Base-by-base conservation (phyloP, 2,113 vertebrate genomes). In the Chroicocephalus ridibundus region DNA sequence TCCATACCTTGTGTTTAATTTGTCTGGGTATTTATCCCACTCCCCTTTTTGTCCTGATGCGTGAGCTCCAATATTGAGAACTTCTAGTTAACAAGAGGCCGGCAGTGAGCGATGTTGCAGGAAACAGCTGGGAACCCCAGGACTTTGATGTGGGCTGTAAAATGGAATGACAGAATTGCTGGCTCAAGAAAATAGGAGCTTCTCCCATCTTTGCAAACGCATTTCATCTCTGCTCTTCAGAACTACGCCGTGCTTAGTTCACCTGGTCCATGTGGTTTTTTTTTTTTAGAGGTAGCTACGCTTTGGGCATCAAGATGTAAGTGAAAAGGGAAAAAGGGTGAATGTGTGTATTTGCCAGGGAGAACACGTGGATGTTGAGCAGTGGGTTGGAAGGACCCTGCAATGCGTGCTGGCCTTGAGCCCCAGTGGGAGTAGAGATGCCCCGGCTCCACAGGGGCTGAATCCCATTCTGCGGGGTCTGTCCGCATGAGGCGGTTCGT, bases 221-320 rank as follows among this genome's bases (percentile, higher is more conserved):
- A 9, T 61, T 82, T 44, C 8, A 29, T 36, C 65, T 68, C 70
- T 27, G 22, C 4, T 26, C 38, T 31, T 52, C 20, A 13, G 31
- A 51, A 4, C 4, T 27, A 7, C 7, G 0, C 0, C 1, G 22
- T 16, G 38, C n/a, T 34, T 29, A 19, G 2, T 42, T 57, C n/a
- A 11, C n/a, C 65, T 44, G 88, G 49, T 22, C 68, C 82, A 2
- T 0, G 26, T 8, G 36, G 9, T 38, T 38, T 38, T 36, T 36
- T 36, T 85, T 49, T 62, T 38, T 46, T 19, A 6, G 40, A 64
- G 88, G 17, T 4, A 17, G 44, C 47, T 49, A 49, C 1, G 14
- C 51, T 70, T 21, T 47, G 76, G 71, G 62, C 46, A 31, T 52
- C 11, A 2, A 22, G 64, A 36, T 60, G 51, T 25, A 24, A 80